Conservation (phyloP, 2,797 vertebrate genomes). For the Argentina silus region DNA sequence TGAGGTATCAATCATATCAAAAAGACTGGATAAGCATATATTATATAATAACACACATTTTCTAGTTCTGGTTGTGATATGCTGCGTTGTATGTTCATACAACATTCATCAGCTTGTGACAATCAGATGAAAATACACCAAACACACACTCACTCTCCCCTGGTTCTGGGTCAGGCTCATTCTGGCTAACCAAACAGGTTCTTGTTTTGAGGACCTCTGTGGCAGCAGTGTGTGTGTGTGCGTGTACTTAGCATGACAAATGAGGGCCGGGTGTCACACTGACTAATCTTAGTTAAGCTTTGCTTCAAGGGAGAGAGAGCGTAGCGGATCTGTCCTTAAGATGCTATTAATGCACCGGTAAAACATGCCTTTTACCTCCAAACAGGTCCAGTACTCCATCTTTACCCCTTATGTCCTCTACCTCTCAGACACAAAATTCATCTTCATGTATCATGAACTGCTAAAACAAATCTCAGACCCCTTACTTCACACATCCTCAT, state of each 20-base stretch:
- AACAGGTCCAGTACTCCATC: neutral
- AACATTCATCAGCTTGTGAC: too few relatives aligned
- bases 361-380: constrained; percentile 7
- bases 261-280: constrained; percentile 30
- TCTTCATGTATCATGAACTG: neutral
- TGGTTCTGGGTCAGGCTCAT: too few relatives aligned
- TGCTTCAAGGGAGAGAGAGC: constrained; percentile 44
- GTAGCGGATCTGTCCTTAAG: constrained; percentile 24
- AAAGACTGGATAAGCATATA: too few relatives aligned
- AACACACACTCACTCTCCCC: too few relatives aligned
- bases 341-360: constrained; percentile 13
- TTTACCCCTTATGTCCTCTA: neutral
- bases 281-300: constrained; percentile 38
- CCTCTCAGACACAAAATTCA: neutral
- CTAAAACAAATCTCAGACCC: neutral
- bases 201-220: neutral
- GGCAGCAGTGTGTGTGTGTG: neutral
- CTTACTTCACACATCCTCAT: neutral
- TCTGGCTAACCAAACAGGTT: too few relatives aligned
- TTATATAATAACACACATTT: too few relatives aligned
- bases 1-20: too few relatives aligned
- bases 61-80: too few relatives aligned
- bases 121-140: too few relatives aligned
- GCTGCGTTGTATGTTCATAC: too few relatives aligned
- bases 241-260: constrained; percentile 46